Conservation (phyloP, 2,797 vertebrate genomes). For the Nyctalus aviator region DNA sequence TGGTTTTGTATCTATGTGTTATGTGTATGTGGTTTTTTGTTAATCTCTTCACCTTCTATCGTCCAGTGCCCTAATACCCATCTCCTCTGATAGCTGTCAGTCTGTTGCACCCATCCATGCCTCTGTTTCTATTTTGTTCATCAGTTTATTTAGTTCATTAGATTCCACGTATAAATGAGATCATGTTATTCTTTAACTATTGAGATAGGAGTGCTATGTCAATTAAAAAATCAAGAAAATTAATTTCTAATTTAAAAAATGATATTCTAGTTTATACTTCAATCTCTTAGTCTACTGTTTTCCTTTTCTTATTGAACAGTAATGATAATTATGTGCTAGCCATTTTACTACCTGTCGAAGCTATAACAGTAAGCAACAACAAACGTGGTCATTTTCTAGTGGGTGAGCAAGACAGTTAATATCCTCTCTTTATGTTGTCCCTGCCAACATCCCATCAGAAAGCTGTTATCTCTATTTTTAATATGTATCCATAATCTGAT, state of each 20-base stretch:
- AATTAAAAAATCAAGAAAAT: background rate
- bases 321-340: background rate
- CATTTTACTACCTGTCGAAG: background rate
- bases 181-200: background rate
- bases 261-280: background rate
- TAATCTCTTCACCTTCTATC: background rate
- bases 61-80: background rate
- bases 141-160: background rate
- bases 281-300: background rate
- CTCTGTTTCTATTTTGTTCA: background rate
- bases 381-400: background rate
- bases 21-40: background rate
- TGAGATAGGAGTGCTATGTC: background rate
- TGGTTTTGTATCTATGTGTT: background rate
- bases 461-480: background rate
- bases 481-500: background rate
- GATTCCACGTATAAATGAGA: background rate
- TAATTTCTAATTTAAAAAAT: constrained; percentile 36
- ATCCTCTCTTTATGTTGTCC: background rate
- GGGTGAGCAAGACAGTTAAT: background rate
- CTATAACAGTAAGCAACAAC: background rate
- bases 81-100: background rate
- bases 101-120: background rate
- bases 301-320: background rate
- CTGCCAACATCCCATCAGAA: background rate